Evolutionary conservation across 2,113 vertebrate genomes (phyloP).

Genomic region (Castor canadensis): DNA sequence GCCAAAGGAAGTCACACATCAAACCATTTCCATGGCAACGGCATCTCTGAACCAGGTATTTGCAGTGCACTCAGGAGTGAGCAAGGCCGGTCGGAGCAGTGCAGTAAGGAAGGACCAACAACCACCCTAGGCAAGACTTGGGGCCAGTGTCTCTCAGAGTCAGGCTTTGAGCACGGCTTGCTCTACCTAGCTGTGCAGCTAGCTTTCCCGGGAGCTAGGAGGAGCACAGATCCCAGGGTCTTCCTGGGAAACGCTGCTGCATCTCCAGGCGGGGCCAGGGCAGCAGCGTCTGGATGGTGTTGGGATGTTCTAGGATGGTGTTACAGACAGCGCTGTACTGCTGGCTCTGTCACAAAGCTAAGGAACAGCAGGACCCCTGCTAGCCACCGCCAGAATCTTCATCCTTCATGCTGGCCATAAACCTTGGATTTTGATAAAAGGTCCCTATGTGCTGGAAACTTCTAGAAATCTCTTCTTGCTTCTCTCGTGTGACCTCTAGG

Average conservation of each 20-base stretch:
- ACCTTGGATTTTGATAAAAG: not conserved
- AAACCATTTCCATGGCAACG: not conserved
- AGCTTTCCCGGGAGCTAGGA: not conserved
- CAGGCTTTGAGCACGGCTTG: not conserved
- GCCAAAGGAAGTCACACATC: not conserved
- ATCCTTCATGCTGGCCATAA: not conserved
- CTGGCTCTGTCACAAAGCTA: not conserved
- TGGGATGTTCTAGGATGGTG: not conserved
- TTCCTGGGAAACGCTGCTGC: not conserved
- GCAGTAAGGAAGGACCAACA: not conserved
- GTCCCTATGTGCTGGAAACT: not conserved
- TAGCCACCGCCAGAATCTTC: not conserved
- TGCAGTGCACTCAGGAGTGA: not conserved
- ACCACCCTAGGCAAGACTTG: not conserved
- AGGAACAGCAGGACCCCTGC: not conserved
- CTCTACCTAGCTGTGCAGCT: too few relatives aligned
- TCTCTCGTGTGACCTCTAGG: not conserved
- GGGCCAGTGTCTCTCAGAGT: not conserved
- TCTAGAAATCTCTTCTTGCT: conserved; percentile 1
- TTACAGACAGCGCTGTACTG: not conserved
- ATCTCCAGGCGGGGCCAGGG: not conserved
- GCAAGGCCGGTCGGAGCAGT: not conserved
- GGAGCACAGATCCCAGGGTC: not conserved
- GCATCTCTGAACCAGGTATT: not conserved
- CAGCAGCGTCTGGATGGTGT: not conserved